A percentile compares a stretch with the other conserved stretches of the same genome.
Conservation (phyloP, 2,113 vertebrate genomes). For the Pogona vitticeps region DNA sequence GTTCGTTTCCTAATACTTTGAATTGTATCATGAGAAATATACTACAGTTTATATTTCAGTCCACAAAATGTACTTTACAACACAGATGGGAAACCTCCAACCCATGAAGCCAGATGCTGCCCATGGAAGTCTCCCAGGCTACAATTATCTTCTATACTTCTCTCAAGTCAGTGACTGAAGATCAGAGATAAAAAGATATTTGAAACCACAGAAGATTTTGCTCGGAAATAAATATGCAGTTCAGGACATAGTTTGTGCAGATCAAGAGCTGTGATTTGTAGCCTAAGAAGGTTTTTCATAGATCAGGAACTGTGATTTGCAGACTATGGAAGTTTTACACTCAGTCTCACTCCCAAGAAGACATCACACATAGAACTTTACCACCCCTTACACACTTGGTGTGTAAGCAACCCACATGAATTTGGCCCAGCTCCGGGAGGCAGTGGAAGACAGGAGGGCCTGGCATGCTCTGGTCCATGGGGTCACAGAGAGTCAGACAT, state of each 20-base stretch:
- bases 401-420: too few species aligned
- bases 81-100: neutral
- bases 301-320: neutral
- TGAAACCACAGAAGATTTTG: too few species aligned
- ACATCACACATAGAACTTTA: neutral
- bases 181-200: too few species aligned
- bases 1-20: neutral
- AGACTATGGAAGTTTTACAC: neutral
- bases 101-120: neutral
- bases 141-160: neutral
- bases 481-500: too few species aligned
- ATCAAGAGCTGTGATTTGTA: neutral
- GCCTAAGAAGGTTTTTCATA: too few species aligned
- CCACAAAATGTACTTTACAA: slow-evolving; percentile 31
- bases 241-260: too few species aligned
- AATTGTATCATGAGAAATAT: neutral
- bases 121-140: neutral
- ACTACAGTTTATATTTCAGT: slow-evolving; percentile 1
- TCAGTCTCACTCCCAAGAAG: neutral
- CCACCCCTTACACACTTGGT: neutral
- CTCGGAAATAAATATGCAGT: too few species aligned
- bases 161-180: neutral
- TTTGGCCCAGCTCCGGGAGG: too few species aligned
- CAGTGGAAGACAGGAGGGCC: too few species aligned
- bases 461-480: too few species aligned